Conservation (phyloP, 53 echinoderm and acorn worm species). For the Holothuria leucospilota region DNA sequence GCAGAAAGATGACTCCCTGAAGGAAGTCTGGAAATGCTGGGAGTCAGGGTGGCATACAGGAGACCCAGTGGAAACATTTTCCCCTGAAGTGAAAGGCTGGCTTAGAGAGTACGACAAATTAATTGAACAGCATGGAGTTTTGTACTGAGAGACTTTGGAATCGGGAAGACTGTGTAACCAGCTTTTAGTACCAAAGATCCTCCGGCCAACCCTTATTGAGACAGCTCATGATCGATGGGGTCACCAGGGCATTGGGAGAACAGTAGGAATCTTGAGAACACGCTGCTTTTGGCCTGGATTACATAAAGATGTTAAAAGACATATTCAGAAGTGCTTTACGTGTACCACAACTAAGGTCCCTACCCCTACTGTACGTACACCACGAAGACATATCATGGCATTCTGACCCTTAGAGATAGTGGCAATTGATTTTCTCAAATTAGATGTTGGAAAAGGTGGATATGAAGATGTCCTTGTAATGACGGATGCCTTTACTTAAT, state of each 20-base stretch:
- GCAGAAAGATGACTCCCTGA: constrained; percentile 43
- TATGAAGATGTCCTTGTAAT: constrained; percentile 27
- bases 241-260: constrained; percentile 25
- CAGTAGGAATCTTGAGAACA: background rate
- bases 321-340: constrained; percentile 35
- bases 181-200: constrained; percentile 4
- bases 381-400: background rate
- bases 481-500: constrained; percentile 49
- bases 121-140: constrained; percentile 21
- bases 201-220: background rate
- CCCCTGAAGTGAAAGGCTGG: constrained; percentile 39
- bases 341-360: constrained; percentile 4
- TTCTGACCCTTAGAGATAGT: background rate
- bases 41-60: constrained; percentile 41
- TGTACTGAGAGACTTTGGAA: constrained; percentile 29
- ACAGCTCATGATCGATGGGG: constrained; percentile 22
- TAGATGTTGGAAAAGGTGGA: background rate
- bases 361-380: constrained; percentile 27
- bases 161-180: background rate
- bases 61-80: background rate
- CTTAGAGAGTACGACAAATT: constrained; percentile 6
- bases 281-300: constrained; percentile 54
- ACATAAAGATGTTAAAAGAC: background rate
- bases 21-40: constrained; percentile 38
- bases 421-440: constrained; percentile 3